Evolutionary conservation across 2,888 invertebrate species (phyloP).

Genomic region (Xanthostigma xanthostigma): DNA sequence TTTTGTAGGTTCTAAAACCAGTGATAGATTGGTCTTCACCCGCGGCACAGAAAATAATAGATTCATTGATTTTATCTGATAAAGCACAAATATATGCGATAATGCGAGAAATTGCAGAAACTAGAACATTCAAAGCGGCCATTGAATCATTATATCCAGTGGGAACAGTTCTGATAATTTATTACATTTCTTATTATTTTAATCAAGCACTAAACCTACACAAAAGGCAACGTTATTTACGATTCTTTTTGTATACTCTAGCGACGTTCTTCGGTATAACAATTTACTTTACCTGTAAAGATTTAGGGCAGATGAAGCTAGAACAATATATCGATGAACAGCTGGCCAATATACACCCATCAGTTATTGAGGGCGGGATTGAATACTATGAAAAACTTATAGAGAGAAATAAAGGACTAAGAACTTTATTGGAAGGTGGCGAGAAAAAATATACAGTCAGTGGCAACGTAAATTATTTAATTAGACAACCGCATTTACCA

Average conservation of each 20-base stretch:
- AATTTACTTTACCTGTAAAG: constrained; percentile 47
- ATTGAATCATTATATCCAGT: constrained; percentile 39
- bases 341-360: constrained; percentile 40
- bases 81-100: constrained; percentile 69
- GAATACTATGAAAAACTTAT: constrained; percentile 61
- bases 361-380: constrained; percentile 56
- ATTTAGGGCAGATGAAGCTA: constrained; percentile 43
- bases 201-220: constrained; percentile 41
- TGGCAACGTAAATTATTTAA: constrained; percentile 53
- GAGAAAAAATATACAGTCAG: constrained; percentile 42
- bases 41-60: constrained; percentile 42
- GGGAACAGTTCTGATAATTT: constrained; percentile 32
- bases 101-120: constrained; percentile 54
- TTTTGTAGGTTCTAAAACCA: constrained; percentile 42
- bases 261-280: constrained; percentile 40
- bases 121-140: constrained; percentile 40
- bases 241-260: constrained; percentile 36
- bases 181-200: constrained; percentile 33
- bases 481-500: constrained; percentile 50
- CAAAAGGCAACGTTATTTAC: constrained; percentile 32
- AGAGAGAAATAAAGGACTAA: constrained; percentile 56
- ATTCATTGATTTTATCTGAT: constrained; percentile 57
- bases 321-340: constrained; percentile 48
- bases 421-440: constrained; percentile 50
- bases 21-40: constrained; percentile 47